phyloP scores from a whole-genome alignment of 2,113 vertebrate species.

The Tylochromis polylepis region DNA sequence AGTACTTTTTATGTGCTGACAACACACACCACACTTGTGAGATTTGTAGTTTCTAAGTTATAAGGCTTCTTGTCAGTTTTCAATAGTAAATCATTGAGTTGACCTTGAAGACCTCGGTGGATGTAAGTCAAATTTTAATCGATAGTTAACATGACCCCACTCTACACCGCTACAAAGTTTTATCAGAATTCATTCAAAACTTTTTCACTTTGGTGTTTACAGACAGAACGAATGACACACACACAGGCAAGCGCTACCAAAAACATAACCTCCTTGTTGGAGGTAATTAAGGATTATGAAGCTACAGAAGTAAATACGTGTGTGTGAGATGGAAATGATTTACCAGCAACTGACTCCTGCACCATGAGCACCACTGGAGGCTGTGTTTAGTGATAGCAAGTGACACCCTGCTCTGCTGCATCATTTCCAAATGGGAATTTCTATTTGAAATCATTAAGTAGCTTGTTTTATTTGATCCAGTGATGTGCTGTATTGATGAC shows the following conservation, averaged over 20 bases:
- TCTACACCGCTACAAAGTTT: background rate
- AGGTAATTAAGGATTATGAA: background rate
- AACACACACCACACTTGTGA: background rate
- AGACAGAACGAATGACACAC: background rate
- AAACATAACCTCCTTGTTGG: background rate
- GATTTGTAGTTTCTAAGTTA: background rate
- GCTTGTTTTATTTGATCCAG: background rate
- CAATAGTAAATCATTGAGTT: background rate
- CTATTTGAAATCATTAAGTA: background rate
- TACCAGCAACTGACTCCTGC: background rate
- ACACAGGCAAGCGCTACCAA: background rate
- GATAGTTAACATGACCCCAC: background rate
- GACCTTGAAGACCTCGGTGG: background rate
- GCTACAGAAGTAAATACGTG: background rate
- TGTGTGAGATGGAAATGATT: background rate
- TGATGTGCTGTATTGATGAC: background rate
- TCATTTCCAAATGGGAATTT: background rate
- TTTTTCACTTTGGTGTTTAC: background rate
- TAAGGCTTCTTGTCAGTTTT: background rate
- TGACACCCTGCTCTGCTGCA: background rate
- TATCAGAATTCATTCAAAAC: background rate
- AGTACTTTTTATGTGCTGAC: background rate
- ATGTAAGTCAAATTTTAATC: background rate
- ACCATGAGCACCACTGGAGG: background rate
- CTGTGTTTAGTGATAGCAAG: background rate